Conservation (phyloP, 1,140 invertebrate genomes). For the Choristoneura fumiferana region DNA sequence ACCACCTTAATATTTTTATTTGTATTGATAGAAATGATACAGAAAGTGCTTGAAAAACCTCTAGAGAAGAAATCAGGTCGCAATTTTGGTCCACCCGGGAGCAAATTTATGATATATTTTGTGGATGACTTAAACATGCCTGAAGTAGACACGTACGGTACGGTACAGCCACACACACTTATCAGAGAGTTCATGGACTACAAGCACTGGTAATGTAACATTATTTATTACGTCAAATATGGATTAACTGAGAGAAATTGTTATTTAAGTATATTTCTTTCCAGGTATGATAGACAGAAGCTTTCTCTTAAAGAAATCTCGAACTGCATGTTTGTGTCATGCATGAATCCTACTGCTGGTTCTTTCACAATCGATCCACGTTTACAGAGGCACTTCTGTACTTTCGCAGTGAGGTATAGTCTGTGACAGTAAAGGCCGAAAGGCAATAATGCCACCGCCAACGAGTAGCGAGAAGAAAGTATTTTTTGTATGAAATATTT, state of each 20-base stretch:
- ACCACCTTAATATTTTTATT: background rate
- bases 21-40: slow-evolving; percentile 84
- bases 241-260: background rate
- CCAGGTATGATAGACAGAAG: slow-evolving; percentile 91
- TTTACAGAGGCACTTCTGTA: slow-evolving; percentile 95
- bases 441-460: too few species aligned
- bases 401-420: slow-evolving; percentile 91
- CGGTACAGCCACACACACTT: slow-evolving; percentile 96
- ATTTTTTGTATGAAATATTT: too few species aligned
- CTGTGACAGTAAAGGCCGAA: too few species aligned
- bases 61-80: slow-evolving; percentile 97
- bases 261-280: slow-evolving; percentile 24
- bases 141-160: slow-evolving; percentile 96
- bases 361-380: slow-evolving; percentile 96
- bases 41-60: slow-evolving; percentile 93
- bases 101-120: slow-evolving; percentile 95
- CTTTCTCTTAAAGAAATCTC: slow-evolving; percentile 94
- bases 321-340: slow-evolving; percentile 95
- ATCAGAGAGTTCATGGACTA: slow-evolving; percentile 97
- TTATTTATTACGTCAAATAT: background rate
- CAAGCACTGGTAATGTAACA: slow-evolving; percentile 86
- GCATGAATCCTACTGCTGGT: slow-evolving; percentile 98
- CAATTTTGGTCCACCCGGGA: slow-evolving; percentile 95
- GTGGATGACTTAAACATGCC: slow-evolving; percentile 99
- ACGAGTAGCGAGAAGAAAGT: too few species aligned